Conservation (phyloP, 2,113 vertebrate genomes). For the Strigops habroptila region DNA sequence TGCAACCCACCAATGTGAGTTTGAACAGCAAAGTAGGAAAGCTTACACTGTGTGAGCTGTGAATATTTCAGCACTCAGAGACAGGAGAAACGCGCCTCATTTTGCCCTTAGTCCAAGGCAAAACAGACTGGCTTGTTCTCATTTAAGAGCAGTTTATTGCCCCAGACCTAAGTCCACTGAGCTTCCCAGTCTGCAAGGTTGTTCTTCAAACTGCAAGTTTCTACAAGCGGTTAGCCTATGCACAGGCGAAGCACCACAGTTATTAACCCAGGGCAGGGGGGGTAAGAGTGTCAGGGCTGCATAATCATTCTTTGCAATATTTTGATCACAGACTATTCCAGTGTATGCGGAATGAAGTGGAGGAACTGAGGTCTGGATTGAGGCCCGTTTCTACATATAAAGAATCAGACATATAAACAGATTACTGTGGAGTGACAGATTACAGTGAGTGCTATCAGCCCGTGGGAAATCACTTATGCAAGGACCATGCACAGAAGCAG, state of each 20-base stretch:
- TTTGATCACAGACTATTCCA: not conserved
- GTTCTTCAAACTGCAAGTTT: not conserved
- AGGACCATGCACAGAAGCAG: not conserved
- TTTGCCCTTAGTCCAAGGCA: not conserved
- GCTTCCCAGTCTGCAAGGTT: not conserved
- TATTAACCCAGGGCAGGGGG: not conserved
- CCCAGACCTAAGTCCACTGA: not conserved
- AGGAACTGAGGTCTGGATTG: not conserved
- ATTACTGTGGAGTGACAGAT: not conserved
- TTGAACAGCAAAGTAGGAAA: conserved; percentile 21
- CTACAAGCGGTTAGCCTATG: not conserved
- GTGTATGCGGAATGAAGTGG: not conserved
- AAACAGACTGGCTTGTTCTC: not conserved
- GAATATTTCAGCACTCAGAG: not conserved
- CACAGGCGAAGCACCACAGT: not conserved
- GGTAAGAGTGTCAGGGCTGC: not conserved
- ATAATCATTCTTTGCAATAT: not conserved
- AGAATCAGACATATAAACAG: not conserved
- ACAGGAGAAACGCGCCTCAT: not conserved
- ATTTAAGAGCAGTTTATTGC: not conserved
- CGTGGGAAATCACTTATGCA: not conserved
- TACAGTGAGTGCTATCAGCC: not conserved
- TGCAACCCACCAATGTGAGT: not conserved
- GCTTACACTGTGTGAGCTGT: not conserved
- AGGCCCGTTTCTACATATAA: not conserved